These are phyloP conservation scores for Drosophila atripex DNA, from an alignment of 2,888 invertebrate species.

Conservation along the genomic window DNA sequence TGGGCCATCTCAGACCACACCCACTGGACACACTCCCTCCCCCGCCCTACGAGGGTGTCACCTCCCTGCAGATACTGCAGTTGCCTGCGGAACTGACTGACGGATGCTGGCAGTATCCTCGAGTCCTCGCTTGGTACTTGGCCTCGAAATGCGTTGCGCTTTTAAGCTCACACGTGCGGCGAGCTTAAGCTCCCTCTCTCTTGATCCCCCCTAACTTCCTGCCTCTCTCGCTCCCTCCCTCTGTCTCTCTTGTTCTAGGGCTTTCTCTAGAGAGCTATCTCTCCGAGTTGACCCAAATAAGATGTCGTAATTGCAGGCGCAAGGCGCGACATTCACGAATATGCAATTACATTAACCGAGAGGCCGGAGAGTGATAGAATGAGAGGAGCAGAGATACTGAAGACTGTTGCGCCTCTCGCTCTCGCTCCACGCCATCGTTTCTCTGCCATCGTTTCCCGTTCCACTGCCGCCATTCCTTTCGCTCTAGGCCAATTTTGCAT, in stretches of 20 bases:
- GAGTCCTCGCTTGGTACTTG: slow-evolving; percentile 63
- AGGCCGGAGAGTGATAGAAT: slow-evolving; percentile 28
- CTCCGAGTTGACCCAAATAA: slow-evolving; percentile 75
- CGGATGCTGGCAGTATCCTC: slow-evolving; percentile 50
- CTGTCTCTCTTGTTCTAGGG: slow-evolving; percentile 22
- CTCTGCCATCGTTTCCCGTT: slow-evolving; percentile 20
- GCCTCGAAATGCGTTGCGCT: slow-evolving; percentile 77
- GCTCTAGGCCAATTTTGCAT: slow-evolving; percentile 41
- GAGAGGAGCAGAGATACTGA: slow-evolving; percentile 40
- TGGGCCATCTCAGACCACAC: slow-evolving; percentile 50
- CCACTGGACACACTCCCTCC: slow-evolving; percentile 42
- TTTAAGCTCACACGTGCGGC: slow-evolving; percentile 74
- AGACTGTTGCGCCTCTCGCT: slow-evolving; percentile 29
- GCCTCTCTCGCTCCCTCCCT: slow-evolving; percentile 32
- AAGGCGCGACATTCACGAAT: slow-evolving; percentile 70
- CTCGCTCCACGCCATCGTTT: slow-evolving; percentile 11
- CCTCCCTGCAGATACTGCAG: slow-evolving; percentile 22
- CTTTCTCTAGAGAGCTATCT: slow-evolving; percentile 37
- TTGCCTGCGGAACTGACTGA: slow-evolving; percentile 57
- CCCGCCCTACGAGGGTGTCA: too few relatives aligned
- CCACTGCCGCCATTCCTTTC: slow-evolving; percentile 6
- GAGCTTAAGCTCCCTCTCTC: slow-evolving; percentile 52
- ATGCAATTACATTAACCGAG: slow-evolving; percentile 66
- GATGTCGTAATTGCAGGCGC: slow-evolving; percentile 71
- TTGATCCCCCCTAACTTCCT: slow-evolving; percentile 9